Base-by-base conservation (phyloP, 2,113 vertebrate genomes). In the Lathamus discolor region DNA sequence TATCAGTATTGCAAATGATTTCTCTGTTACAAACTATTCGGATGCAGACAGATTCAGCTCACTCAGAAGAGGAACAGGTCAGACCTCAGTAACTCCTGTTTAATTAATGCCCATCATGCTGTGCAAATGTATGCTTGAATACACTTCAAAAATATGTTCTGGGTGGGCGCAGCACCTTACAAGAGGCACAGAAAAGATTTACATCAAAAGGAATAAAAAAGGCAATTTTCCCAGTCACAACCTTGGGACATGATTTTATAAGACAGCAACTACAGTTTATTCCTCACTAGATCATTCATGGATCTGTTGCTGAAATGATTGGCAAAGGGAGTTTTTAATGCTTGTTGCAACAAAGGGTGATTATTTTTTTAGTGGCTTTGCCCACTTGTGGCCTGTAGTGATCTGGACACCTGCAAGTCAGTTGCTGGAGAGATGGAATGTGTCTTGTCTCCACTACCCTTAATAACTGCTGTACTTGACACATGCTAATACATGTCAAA, bases 401-500 rank as follows among this genome's bases (percentile, higher is more conserved):
- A 91, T 84, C 28, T 35, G 86, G 96, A 92, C 95, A 95, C 95
- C 93, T 96, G 96, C 2, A 0, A 87, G 74, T 68, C 70, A 79
- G 70, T 37, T 4, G 13, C 81, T 74, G 82, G 57, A 79, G 88
- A 92, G 77, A 72, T 91, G 96, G 95, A 97, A 97, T 94, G 96
- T 87, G 91, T 33, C 88, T 94, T 77, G 77, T 93, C 95, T 96
- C 91, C 83, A 11, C 67, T 43, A 62, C 62, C 41, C n/a, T 76
- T 92, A 91, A 87, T 69, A 93, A 94, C 63, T 70, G 67, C 88
- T 76, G 74, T 73, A 46, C 77, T 73, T 76, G 78, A 92, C 83
- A 82, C 77, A 1, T 94, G 93, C 94, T 95, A 94, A 96, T 92
- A 95, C 96, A 95, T 96, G 96, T 90, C 94, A 96, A 94, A 96